phyloP scores from a whole-genome alignment of 2,113 vertebrate species.

The Mesembrinibis cayennensis region DNA sequence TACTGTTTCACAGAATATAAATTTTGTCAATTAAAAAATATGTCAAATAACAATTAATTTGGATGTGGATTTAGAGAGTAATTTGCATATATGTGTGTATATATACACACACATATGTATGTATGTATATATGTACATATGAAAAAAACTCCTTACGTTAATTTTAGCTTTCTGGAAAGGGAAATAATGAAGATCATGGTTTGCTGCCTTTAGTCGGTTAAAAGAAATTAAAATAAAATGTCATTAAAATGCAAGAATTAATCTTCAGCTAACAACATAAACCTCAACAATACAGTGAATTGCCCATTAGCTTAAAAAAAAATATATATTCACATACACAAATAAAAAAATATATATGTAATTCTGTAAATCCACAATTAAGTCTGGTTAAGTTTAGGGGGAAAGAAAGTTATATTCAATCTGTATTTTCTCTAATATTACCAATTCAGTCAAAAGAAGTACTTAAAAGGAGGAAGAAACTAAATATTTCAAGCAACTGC shows the following conservation, averaged over 20 bases:
- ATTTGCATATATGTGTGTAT: neutral
- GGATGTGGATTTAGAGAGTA: neutral
- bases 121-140: neutral
- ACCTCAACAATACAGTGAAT: neutral
- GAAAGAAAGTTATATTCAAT: conserved; percentile 29
- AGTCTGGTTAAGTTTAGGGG: conserved; percentile 20
- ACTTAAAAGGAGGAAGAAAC: neutral
- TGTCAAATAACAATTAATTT: neutral
- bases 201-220: neutral
- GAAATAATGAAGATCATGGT: neutral
- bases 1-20: neutral
- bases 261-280: neutral
- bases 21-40: neutral
- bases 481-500: neutral
- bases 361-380: neutral
- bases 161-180: neutral
- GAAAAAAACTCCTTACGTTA: neutral
- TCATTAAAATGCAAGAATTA: neutral
- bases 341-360: neutral
- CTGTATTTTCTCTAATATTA: conserved; percentile 35
- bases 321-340: neutral
- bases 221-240: conserved; percentile 38
- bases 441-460: neutral
- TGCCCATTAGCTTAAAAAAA: neutral
- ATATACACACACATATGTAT: neutral